phyloP scores from a whole-genome alignment of 2,113 vertebrate species.

The Istiophorus platypterus region DNA sequence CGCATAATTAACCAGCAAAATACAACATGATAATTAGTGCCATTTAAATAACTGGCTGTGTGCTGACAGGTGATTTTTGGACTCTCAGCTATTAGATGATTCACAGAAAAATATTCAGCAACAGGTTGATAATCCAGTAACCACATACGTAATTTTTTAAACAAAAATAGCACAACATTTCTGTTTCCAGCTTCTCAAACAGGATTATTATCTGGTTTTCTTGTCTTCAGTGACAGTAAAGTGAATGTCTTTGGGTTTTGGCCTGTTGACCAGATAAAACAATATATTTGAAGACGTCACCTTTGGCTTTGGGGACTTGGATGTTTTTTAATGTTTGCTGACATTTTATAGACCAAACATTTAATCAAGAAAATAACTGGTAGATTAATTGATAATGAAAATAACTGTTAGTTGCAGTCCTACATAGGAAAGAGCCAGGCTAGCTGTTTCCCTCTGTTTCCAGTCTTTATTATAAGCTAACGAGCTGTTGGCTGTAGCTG shows the following conservation, averaged over 20 bases:
- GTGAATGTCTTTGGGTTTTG: neutral
- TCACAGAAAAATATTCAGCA: too few relatives aligned
- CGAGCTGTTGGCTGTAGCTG: neutral
- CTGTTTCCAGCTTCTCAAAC: neutral
- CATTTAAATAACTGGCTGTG: too few relatives aligned
- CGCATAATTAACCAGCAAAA: neutral
- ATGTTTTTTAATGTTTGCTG: neutral
- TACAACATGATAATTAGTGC: neutral
- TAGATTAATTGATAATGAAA: neutral
- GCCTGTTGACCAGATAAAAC: neutral
- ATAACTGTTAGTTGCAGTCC: neutral
- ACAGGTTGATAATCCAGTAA: too few relatives aligned
- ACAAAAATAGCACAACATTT: too few relatives aligned
- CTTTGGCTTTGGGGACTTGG: neutral
- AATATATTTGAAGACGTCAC: neutral
- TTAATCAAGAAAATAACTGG: neutral
- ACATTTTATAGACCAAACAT: neutral
- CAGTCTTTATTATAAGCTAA: neutral
- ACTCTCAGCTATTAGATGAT: too few relatives aligned
- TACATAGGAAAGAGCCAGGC: neutral
- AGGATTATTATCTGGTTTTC: neutral
- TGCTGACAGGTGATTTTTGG: too few relatives aligned
- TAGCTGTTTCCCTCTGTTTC: neutral
- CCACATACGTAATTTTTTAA: too few relatives aligned
- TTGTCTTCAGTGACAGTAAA: neutral